Base-by-base conservation (phyloP, 2,113 vertebrate species). In the Camelus dromedarius region DNA sequence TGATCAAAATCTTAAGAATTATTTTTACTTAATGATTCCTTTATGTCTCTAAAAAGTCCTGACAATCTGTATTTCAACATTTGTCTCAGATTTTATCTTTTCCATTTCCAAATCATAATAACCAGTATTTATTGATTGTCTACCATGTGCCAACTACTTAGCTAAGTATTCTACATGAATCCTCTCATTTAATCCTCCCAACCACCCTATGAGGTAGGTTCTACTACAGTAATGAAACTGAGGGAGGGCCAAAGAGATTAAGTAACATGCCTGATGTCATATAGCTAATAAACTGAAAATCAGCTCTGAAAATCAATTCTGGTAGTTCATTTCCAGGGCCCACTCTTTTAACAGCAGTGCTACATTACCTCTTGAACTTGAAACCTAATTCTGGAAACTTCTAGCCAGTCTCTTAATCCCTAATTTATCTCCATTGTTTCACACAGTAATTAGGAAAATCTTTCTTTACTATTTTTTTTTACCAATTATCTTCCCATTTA, bases 1-100 rank as follows among this genome's bases (percentile, higher is more conserved):
- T 50, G 14, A 80, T 46, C 73, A 96, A 92, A 96, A 76, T 60
- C 80, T 76, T 81, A 48, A 69, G 73, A 91, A 64, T 48, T 82
- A 64, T 30, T 69, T 91, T 93, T 56, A 69, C 10, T 81, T 90
- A 50, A 67, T 87, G 24, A 84, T 87, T 70, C 46, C 66, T 73
- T 56, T 66, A 32, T 50, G 77, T 52, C 26, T 94, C 64, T 91
- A 52, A 72, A 72, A 83, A 83, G 48, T 62, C 69, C 81, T 96
- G 14, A 75, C n/a, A 35, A 62, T 75, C 48, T 64, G 60, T 92
- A 48, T 46, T 83, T 76, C 38, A 72, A 83, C 42, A 67, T 1
- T 19, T 22, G n/a, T 20, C 69, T 86, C 66, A 86, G 24, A 70
- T 72, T 94, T 92, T 67, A 42, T 35, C 38, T 77, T 80, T 84